These are phyloP conservation scores for Apotomis capreana DNA, from an alignment of 2,888 invertebrate species.

Conservation along the genomic window DNA sequence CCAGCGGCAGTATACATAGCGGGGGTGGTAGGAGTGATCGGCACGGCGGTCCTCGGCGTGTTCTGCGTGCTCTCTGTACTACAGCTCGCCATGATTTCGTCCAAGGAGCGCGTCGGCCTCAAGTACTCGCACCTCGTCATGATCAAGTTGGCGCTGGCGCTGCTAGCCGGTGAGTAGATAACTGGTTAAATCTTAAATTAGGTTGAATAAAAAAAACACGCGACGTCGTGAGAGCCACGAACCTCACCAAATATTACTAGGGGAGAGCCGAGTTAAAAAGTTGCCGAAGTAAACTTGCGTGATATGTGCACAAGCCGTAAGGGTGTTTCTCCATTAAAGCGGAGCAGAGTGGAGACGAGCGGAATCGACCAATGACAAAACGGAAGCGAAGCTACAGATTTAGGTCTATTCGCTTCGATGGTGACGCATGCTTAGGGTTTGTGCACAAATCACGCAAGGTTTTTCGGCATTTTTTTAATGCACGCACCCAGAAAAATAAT, in stretches of 20 bases:
- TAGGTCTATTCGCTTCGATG: no score
- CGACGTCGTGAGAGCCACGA: no score
- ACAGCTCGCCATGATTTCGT: conserved; percentile 94
- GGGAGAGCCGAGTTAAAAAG: not conserved
- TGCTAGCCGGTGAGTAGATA: conserved; percentile 88
- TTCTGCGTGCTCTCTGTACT: conserved; percentile 91
- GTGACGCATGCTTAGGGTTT: no score
- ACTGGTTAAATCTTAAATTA: conserved; percentile 86
- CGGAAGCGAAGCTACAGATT: no score
- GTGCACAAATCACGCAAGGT: no score
- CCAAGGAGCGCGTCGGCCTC: conserved; percentile 90
- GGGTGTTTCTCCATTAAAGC: no score
- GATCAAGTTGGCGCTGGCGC: conserved; percentile 89
- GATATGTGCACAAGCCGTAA: no score
- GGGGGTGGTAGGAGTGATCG: conserved; percentile 90
- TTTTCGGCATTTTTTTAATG: no score
- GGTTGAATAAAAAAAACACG: conserved; percentile 62
- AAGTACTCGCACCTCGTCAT: conserved; percentile 90
- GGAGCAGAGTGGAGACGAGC: no score
- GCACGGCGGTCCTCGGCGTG: conserved; percentile 88
- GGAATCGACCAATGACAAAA: no score
- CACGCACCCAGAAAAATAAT: no score
- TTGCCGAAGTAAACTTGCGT: no score
- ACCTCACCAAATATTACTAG: conserved; percentile 53
- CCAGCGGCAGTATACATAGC: conserved; percentile 92